Evolutionary conservation across 2,113 vertebrate species (phyloP).

Genomic region (Cynocephalus volans): DNA sequence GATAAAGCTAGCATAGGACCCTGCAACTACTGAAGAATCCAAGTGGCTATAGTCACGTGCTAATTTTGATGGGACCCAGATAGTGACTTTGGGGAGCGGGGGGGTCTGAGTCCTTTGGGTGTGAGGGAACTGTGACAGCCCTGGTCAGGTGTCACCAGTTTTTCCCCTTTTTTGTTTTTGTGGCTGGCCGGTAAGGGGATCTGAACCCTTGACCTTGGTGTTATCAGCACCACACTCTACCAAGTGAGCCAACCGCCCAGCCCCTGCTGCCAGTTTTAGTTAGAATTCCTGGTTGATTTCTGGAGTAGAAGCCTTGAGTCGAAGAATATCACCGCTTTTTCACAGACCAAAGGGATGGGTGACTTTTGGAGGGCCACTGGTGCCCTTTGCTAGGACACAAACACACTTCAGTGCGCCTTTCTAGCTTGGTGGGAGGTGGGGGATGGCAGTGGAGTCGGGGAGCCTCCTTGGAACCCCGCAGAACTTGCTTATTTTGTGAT

Average conservation of each 20-base stretch:
- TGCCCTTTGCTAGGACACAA: background rate
- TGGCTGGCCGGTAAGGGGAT: too few species aligned
- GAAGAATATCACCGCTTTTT: background rate
- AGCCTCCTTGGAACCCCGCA: background rate
- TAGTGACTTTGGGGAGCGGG: background rate
- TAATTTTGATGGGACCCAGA: background rate
- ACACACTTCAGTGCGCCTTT: background rate
- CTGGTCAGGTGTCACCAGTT: background rate
- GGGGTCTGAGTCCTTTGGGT: background rate
- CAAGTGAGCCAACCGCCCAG: too few species aligned
- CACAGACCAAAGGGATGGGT: background rate
- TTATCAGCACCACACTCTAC: too few species aligned
- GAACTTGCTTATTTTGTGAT: background rate
- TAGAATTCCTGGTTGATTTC: background rate
- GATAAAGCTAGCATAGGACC: background rate
- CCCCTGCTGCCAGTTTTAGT: background rate
- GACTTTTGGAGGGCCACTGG: background rate
- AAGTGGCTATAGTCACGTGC: background rate
- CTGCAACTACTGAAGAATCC: background rate
- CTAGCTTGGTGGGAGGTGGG: background rate
- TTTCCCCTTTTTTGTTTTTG: background rate
- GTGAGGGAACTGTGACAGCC: background rate
- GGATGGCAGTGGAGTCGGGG: background rate
- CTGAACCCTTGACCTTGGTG: too few species aligned
- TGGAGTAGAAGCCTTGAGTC: constrained; percentile 18